phyloP scores from a whole-genome alignment of 2,113 vertebrate species.

The Polypterus senegalus region DNA sequence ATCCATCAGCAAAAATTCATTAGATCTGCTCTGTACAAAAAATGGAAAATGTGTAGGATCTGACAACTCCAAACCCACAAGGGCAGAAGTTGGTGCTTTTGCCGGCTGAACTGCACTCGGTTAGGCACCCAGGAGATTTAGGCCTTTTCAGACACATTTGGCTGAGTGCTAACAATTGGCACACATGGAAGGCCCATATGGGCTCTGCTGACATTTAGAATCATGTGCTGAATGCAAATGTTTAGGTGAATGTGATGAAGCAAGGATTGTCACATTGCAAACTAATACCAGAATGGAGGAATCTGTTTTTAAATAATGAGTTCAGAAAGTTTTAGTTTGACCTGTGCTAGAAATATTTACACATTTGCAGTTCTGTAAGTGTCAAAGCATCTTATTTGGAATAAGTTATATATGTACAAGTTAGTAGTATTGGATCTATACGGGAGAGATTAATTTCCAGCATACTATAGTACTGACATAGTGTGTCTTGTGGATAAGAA shows the following conservation, averaged over 20 bases:
- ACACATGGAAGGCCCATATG: constrained; percentile 26
- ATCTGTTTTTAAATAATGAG: too few species aligned
- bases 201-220: constrained; percentile 27
- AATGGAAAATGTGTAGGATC: constrained; percentile 1
- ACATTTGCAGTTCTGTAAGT: too few species aligned
- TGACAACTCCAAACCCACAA: constrained; percentile 8
- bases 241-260: neutral
- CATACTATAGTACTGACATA: too few species aligned
- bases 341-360: too few species aligned
- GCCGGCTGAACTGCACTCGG: neutral
- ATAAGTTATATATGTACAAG: too few species aligned
- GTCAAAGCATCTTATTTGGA: too few species aligned
- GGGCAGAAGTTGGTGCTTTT: neutral
- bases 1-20: neutral
- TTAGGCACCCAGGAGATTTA: constrained; percentile 9
- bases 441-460: too few species aligned
- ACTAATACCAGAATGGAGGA: too few species aligned
- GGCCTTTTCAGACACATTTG: constrained; percentile 12
- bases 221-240: constrained; percentile 8
- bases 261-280: too few species aligned
- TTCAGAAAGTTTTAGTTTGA: too few species aligned
- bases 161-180: constrained; percentile 16
- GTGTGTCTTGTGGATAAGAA: too few species aligned
- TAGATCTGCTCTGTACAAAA: neutral
- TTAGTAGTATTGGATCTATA: too few species aligned